phyloP scores from a whole-genome alignment of 2,797 vertebrate genomes.

The Kryptopterus vitreolus region DNA sequence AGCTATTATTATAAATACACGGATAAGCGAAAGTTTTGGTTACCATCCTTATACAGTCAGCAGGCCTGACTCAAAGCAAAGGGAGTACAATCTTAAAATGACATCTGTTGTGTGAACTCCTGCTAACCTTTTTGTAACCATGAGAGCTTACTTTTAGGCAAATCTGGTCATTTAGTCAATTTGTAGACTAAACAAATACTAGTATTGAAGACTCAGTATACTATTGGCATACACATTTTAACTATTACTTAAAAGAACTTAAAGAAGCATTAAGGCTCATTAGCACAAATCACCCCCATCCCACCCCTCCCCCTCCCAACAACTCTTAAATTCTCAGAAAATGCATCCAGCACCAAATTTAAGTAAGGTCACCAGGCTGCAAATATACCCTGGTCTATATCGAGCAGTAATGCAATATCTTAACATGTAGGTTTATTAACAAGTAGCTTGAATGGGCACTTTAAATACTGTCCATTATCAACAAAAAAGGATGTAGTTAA shows the following conservation, averaged over 20 bases:
- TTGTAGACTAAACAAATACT: background rate
- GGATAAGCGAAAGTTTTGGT: background rate
- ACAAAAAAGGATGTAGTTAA: background rate
- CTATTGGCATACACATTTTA: background rate
- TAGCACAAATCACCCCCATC: no score
- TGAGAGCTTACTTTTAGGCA: background rate
- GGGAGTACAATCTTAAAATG: background rate
- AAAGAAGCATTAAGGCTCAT: background rate
- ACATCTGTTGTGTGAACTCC: conserved; percentile 13
- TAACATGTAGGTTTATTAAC: conserved; percentile 18
- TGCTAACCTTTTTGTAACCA: conserved; percentile 16
- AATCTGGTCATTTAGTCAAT: background rate
- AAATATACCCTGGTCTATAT: conserved; percentile 26
- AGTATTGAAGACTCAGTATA: background rate
- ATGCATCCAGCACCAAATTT: background rate
- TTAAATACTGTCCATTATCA: background rate
- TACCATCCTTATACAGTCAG: background rate
- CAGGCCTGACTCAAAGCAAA: background rate
- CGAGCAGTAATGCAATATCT: conserved; percentile 21
- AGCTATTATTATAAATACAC: background rate
- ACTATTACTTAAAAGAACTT: background rate
- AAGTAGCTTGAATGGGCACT: background rate
- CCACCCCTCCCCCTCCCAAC: no score
- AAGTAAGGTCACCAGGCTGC: conserved; percentile 9
- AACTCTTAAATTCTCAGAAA: background rate